A percentile compares a stretch with the other conserved stretches of the same genome.
Evolutionary conservation across 2,113 vertebrate genomes (phyloP).

Genomic region (Chloropsis hardwickii): DNA sequence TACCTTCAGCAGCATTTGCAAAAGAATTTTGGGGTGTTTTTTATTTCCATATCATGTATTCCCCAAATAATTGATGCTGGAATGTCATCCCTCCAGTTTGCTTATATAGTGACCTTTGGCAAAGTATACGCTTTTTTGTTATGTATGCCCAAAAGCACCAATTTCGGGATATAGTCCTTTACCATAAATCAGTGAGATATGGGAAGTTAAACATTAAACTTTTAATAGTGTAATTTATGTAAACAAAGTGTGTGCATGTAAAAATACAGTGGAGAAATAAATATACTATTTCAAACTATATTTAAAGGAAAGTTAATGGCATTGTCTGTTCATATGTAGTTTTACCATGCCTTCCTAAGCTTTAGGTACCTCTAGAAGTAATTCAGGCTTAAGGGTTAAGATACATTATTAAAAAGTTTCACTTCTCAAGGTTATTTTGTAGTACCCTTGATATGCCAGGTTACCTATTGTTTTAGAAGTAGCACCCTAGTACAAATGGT

Average conservation of each 20-base stretch:
- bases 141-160: background rate
- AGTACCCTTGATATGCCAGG: background rate
- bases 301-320: background rate
- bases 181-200: background rate
- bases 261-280: background rate
- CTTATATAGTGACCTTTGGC: background rate
- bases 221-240: background rate
- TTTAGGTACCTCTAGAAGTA: background rate
- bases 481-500: background rate
- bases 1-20: background rate
- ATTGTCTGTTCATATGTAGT: background rate
- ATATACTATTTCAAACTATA: background rate
- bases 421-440: background rate
- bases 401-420: background rate
- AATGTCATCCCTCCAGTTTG: background rate
- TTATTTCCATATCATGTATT: background rate
- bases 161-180: background rate
- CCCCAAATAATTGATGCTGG: background rate
- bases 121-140: background rate
- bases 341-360: background rate
- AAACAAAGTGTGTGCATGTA: background rate
- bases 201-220: background rate
- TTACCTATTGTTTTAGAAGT: background rate
- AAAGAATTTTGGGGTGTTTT: background rate
- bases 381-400: background rate